Conservation (phyloP, 1,140 invertebrate genomes). For the Heliconius himera region DNA sequence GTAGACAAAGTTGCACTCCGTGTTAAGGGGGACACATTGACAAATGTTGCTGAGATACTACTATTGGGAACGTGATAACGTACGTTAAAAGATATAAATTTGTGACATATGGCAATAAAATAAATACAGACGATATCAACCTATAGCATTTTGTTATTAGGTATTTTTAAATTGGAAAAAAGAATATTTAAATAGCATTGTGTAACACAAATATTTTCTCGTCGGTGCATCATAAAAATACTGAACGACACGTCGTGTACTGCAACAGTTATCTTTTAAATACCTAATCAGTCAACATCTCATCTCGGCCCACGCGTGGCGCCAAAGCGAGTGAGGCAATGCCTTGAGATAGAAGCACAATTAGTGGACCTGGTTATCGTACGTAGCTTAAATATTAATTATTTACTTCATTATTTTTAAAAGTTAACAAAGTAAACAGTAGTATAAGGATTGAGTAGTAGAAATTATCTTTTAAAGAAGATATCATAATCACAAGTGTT, state of each 20-base stretch:
- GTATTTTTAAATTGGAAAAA: slow-evolving; percentile 33
- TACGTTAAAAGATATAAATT: slow-evolving; percentile 41
- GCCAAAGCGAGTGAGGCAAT: slow-evolving; percentile 61
- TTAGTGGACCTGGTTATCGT: slow-evolving; percentile 34
- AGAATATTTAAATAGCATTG: slow-evolving; percentile 34
- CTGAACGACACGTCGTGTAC: slow-evolving; percentile 50
- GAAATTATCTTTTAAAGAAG: slow-evolving; percentile 19
- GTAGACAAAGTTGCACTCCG: slow-evolving; percentile 64
- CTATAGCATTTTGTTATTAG: slow-evolving; percentile 27
- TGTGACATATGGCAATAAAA: slow-evolving; percentile 42
- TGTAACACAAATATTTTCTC: slow-evolving; percentile 47
- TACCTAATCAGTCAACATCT: slow-evolving; percentile 77
- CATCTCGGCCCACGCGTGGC: slow-evolving; percentile 66
- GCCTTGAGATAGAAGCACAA: slow-evolving; percentile 41
- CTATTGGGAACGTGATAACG: slow-evolving; percentile 41
- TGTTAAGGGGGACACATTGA: slow-evolving; percentile 48
- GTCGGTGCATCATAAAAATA: slow-evolving; percentile 61
- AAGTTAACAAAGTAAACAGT: neutral
- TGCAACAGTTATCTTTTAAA: slow-evolving; percentile 74
- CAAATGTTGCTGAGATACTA: slow-evolving; percentile 57
- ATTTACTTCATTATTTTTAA: neutral
- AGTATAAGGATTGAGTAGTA: slow-evolving; percentile 11
- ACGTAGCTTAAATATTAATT: slow-evolving; percentile 18
- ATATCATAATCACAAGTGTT: slow-evolving; percentile 51
- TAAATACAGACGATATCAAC: slow-evolving; percentile 36